A percentile compares a stretch with the other conserved stretches of the same genome.
These are phyloP conservation scores for Melopsittacus undulatus DNA, from an alignment of 2,797 vertebrate genomes.

Conservation along the genomic window DNA sequence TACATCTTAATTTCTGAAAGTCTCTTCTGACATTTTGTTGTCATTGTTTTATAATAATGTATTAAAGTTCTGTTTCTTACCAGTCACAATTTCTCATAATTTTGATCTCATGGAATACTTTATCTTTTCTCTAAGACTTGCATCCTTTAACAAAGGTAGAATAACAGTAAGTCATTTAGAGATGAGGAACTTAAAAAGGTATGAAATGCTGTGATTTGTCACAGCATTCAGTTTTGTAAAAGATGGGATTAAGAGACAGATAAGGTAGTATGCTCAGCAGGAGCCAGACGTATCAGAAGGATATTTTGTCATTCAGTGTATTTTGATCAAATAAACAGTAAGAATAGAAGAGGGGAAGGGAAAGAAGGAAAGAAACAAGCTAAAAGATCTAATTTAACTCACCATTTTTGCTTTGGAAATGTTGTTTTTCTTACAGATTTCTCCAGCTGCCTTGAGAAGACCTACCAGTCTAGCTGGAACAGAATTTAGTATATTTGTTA, in stretches of 20 bases:
- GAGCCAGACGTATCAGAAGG: neutral
- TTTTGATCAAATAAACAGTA: neutral
- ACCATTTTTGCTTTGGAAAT: neutral
- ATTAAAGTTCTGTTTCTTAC: neutral
- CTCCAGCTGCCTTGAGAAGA: neutral
- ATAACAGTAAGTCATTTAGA: neutral
- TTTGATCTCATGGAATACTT: neutral
- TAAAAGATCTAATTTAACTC: neutral
- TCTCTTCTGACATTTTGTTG: neutral
- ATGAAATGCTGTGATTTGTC: neutral
- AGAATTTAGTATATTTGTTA: neutral
- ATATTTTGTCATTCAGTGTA: neutral
- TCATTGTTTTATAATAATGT: neutral
- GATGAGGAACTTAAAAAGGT: neutral
- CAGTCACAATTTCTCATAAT: neutral
- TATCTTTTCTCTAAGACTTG: neutral
- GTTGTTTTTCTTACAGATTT: neutral
- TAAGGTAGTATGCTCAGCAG: slow-evolving; percentile 6
- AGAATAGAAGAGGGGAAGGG: neutral
- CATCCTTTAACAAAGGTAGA: neutral
- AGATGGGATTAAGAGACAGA: slow-evolving; percentile 1
- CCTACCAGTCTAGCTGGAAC: neutral
- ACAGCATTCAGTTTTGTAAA: neutral
- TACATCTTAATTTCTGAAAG: neutral
- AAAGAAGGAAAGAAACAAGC: neutral